phyloP scores from a whole-genome alignment of 2,797 vertebrate genomes.

The Paedocypris micromegethes region DNA sequence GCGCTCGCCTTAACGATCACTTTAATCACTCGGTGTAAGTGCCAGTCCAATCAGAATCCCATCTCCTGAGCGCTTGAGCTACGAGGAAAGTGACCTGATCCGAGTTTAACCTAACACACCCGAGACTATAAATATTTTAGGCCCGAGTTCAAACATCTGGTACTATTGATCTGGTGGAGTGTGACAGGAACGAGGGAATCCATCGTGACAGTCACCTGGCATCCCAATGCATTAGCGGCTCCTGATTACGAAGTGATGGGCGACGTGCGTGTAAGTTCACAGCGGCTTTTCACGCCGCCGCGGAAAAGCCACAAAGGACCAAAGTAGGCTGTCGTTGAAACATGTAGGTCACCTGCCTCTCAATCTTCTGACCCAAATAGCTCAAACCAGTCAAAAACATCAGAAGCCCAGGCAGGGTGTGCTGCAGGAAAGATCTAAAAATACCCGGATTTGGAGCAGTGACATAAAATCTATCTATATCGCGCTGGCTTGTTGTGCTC shows the following conservation, averaged over 20 bases:
- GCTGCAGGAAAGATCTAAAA: conserved; percentile 23
- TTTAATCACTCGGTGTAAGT: conserved; percentile 8
- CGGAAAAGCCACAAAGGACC: conserved; percentile 10
- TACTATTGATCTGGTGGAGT: conserved; percentile 28
- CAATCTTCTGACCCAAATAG: conserved; percentile 43
- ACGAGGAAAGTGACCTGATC: conserved; percentile 2
- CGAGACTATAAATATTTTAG: conserved; percentile 27
- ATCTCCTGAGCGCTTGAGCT: conserved; percentile 8
- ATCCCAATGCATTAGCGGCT: conserved; percentile 31
- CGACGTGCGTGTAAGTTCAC: neutral
- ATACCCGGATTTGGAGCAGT: conserved; percentile 15
- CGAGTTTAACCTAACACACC: conserved; percentile 19
- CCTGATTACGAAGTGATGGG: conserved; percentile 13
- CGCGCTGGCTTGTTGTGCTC: conserved; percentile 1
- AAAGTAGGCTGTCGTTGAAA: conserved; percentile 29
- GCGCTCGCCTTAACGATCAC: conserved; percentile 15
- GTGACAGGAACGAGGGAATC: conserved; percentile 23
- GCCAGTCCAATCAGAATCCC: conserved; percentile 5
- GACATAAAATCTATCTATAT: conserved; percentile 15
- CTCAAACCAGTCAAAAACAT: conserved; percentile 29
- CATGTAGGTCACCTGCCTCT: conserved; percentile 41
- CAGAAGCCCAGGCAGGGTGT: conserved; percentile 1
- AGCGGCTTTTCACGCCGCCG: conserved; percentile 26
- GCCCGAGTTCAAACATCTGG: conserved; percentile 22
- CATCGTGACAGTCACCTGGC: conserved; percentile 29